A percentile compares a stretch with the other conserved stretches of the same genome.
These are phyloP conservation scores for Marcusenius ussheri DNA, from an alignment of 2,113 vertebrate species.

Conservation along the genomic window DNA sequence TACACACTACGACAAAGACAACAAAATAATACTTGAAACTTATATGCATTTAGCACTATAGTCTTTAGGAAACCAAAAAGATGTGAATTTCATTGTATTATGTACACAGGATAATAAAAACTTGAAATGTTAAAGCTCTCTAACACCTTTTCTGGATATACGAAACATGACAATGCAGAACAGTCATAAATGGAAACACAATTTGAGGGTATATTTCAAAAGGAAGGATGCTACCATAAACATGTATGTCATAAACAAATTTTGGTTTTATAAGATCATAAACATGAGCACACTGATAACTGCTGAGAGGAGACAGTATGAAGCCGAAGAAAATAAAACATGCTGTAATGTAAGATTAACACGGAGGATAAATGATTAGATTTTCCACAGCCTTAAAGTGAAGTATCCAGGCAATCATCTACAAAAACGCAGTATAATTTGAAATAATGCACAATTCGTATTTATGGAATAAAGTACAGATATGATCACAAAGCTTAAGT, in stretches of 20 bases:
- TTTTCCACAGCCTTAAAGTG: neutral
- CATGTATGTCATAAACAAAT: neutral
- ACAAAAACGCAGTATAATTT: neutral
- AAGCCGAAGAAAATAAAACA: neutral
- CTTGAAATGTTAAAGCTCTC: neutral
- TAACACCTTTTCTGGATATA: neutral
- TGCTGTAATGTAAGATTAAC: neutral
- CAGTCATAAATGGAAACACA: neutral
- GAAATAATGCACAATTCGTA: neutral
- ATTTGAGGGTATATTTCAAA: neutral
- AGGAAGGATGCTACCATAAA: neutral
- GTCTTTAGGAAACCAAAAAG: neutral
- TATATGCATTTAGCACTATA: neutral
- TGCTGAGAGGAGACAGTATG: neutral
- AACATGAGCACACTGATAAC: neutral
- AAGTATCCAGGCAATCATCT: neutral
- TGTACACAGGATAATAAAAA: neutral
- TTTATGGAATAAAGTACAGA: neutral
- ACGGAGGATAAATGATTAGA: neutral
- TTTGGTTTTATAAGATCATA: neutral
- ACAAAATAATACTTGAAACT: neutral
- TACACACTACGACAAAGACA: neutral
- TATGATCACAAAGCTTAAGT: neutral
- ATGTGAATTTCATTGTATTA: neutral
- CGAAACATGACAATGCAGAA: neutral